Conservation (phyloP, 2,113 vertebrate species). For the Macrotis lagotis region DNA sequence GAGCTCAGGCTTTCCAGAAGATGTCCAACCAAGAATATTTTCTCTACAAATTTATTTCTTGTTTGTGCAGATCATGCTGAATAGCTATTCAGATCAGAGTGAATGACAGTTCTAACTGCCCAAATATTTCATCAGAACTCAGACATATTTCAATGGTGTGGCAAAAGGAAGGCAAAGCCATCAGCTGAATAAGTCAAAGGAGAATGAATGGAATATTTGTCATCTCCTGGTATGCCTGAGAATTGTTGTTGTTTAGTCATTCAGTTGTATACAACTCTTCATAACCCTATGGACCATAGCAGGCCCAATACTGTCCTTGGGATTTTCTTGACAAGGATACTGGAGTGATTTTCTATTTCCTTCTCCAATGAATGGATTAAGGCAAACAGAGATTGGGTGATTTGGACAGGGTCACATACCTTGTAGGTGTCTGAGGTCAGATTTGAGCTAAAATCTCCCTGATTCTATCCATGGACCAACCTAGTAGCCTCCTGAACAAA, state of each 20-base stretch:
- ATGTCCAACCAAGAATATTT: background rate
- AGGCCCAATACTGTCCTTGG: background rate
- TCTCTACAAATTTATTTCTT: background rate
- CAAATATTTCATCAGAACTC: background rate
- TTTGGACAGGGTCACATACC: background rate
- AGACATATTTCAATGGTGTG: background rate
- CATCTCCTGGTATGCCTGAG: background rate
- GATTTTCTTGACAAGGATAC: background rate
- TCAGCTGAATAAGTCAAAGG: background rate
- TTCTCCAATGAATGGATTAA: background rate
- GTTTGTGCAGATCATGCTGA: background rate
- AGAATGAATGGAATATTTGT: no score
- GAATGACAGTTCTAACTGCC: background rate
- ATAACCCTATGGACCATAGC: background rate
- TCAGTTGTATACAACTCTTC: background rate
- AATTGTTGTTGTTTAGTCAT: background rate
- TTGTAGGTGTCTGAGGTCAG: background rate
- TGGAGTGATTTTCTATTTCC: background rate
- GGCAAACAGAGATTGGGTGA: background rate
- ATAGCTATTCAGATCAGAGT: conserved; percentile 12
- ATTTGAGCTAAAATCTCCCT: background rate
- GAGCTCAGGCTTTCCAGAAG: background rate
- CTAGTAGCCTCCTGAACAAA: background rate
- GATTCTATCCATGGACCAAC: background rate
- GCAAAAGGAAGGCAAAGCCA: background rate